phyloP scores from a whole-genome alignment of 2,888 invertebrate genomes.

The Hydraecia micacea region DNA sequence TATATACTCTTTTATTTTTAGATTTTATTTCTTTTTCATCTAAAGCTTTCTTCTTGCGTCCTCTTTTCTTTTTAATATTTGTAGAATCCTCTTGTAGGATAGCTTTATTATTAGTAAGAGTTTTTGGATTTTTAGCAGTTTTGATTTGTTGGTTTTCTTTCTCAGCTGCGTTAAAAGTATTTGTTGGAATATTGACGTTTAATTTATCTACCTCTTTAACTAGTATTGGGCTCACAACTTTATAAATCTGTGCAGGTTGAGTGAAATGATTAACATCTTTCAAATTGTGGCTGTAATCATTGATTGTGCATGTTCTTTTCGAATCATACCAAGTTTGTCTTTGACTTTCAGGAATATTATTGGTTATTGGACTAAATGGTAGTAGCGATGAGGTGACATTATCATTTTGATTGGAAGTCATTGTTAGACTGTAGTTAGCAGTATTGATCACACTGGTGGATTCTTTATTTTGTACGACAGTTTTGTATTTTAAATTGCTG shows the following conservation, averaged over 20 bases:
- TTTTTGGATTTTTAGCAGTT: slow-evolving; percentile 25
- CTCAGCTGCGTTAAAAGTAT: background rate
- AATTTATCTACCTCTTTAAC: background rate
- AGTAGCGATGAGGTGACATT: background rate
- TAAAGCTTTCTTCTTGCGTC: slow-evolving; percentile 46
- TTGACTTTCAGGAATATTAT: background rate
- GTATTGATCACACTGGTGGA: background rate
- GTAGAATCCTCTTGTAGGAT: background rate
- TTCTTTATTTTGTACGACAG: background rate
- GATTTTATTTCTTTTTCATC: slow-evolving; percentile 22
- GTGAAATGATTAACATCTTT: background rate
- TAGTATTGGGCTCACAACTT: background rate
- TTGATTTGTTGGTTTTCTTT: background rate
- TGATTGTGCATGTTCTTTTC: slow-evolving; percentile 18
- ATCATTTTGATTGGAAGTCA: background rate
- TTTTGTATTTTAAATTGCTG: background rate
- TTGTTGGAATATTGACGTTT: background rate
- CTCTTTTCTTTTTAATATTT: slow-evolving; percentile 51
- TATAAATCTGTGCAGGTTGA: background rate
- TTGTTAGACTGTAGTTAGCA: background rate
- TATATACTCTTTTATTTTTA: slow-evolving; percentile 14
- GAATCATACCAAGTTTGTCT: slow-evolving; percentile 17
- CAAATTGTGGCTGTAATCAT: background rate
- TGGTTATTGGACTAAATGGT: background rate
- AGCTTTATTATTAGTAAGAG: background rate